Conservation (phyloP, 1,140 invertebrate species). For the Anadara kagoshimensis region DNA sequence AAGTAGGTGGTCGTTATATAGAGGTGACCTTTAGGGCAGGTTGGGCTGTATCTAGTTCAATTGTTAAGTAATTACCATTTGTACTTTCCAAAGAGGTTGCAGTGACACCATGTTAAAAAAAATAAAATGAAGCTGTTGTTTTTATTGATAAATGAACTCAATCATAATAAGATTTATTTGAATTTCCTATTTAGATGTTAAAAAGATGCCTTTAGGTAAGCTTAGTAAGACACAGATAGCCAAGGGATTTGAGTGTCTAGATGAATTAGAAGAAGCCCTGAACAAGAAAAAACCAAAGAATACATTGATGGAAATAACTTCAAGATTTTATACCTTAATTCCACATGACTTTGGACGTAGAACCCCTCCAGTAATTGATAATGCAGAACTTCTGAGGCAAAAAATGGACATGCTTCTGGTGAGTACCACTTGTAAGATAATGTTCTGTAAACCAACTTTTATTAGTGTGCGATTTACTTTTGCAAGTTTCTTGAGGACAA, state of each 20-base stretch:
- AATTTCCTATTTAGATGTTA: slow-evolving; percentile 66
- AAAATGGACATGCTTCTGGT: slow-evolving; percentile 76
- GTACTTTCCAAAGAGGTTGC: background rate
- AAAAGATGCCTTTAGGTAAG: slow-evolving; percentile 76
- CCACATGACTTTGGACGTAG: slow-evolving; percentile 75
- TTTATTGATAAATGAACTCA: background rate
- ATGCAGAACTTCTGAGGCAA: slow-evolving; percentile 62
- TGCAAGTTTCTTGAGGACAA: too few species aligned
- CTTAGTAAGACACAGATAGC: slow-evolving; percentile 75
- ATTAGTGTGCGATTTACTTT: too few species aligned
- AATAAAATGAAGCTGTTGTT: background rate
- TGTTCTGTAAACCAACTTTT: too few species aligned
- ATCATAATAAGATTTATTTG: too few species aligned
- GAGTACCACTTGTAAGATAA: slow-evolving; percentile 22
- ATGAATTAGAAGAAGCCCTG: slow-evolving; percentile 72
- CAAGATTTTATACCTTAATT: slow-evolving; percentile 75
- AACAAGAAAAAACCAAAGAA: slow-evolving; percentile 51
- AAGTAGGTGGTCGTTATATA: too few species aligned
- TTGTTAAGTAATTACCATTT: background rate
- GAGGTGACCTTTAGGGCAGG: too few species aligned
- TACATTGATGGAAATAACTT: slow-evolving; percentile 63
- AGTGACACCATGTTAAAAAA: background rate
- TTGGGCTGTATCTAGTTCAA: too few species aligned
- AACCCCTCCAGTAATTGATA: slow-evolving; percentile 69
- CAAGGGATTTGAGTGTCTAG: slow-evolving; percentile 75